These are phyloP conservation scores for Drosophila lini DNA, from an alignment of 1,140 invertebrate genomes.

Conservation along the genomic window DNA sequence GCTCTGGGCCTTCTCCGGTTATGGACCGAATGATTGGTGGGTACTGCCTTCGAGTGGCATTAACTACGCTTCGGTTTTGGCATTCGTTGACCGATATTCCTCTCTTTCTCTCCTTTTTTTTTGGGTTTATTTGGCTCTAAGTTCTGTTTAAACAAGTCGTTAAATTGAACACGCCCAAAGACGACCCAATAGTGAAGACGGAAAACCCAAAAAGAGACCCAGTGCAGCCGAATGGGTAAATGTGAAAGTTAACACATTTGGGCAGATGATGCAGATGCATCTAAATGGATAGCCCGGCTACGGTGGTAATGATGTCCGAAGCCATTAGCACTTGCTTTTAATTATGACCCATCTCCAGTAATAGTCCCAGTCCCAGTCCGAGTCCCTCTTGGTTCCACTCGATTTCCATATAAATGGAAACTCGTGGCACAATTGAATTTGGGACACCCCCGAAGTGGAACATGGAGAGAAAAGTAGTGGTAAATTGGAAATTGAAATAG, in stretches of 20 bases:
- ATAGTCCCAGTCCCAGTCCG: background rate
- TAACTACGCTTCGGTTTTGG: constrained; percentile 44
- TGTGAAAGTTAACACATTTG: constrained; percentile 77
- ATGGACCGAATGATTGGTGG: constrained; percentile 56
- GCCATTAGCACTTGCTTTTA: constrained; percentile 68
- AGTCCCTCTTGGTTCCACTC: constrained; percentile 17
- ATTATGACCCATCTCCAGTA: constrained; percentile 28
- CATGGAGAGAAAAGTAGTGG: background rate
- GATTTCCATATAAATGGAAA: constrained; percentile 63
- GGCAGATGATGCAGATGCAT: constrained; percentile 39
- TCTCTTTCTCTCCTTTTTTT: constrained; percentile 20
- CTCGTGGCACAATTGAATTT: constrained; percentile 70
- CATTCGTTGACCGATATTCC: constrained; percentile 71
- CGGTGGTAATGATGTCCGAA: constrained; percentile 35
- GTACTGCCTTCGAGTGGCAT: constrained; percentile 26
- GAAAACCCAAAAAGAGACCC: constrained; percentile 2
- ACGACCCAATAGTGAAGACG: constrained; percentile 5
- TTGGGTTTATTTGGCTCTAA: constrained; percentile 73
- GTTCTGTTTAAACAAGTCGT: constrained; percentile 75
- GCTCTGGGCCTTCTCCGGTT: constrained; percentile 24
- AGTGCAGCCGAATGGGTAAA: constrained; percentile 35
- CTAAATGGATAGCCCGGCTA: constrained; percentile 14
- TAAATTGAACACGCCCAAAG: constrained; percentile 67
- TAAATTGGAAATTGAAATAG: background rate
- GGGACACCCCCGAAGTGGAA: constrained; percentile 33